Percentiles rank a stretch among this genome's conserved stretches.
Evolutionary conservation across 2,888 invertebrate genomes (phyloP).

Genomic region (Cephus sareptanus): DNA sequence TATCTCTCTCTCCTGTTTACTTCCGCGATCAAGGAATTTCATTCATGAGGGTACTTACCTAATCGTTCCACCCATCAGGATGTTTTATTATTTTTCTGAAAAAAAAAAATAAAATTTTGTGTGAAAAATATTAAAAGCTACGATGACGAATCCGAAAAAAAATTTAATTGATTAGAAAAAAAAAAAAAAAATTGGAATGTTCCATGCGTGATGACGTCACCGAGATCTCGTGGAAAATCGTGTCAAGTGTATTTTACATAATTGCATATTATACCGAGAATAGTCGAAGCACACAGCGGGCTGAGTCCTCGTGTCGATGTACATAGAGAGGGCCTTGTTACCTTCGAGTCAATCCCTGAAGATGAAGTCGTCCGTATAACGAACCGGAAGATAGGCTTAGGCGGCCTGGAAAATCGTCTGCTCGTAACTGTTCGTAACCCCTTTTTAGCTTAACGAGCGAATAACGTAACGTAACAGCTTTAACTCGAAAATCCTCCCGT

Average conservation of each 20-base stretch:
- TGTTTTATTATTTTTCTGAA: no score
- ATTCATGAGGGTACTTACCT: no score
- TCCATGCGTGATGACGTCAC: background rate
- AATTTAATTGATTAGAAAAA: background rate
- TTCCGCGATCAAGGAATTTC: no score
- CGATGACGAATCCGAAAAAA: background rate
- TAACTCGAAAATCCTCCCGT: background rate
- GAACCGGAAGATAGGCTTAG: background rate
- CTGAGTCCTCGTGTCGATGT: background rate
- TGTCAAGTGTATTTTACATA: slow-evolving; percentile 29
- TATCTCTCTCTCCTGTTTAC: background rate
- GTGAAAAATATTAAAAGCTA: background rate
- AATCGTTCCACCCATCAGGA: no score
- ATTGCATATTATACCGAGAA: background rate
- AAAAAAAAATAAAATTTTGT: no score
- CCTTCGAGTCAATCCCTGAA: background rate
- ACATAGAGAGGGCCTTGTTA: background rate
- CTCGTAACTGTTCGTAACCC: background rate
- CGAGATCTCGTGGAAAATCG: slow-evolving; percentile 12
- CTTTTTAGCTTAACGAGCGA: background rate
- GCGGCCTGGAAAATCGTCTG: slow-evolving; percentile 1
- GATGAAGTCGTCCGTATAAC: background rate
- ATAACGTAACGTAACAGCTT: background rate
- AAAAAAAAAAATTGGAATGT: background rate
- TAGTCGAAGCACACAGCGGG: no score